phyloP scores from a whole-genome alignment of 2,888 invertebrate genomes.

The Pasiphila rectangulata region DNA sequence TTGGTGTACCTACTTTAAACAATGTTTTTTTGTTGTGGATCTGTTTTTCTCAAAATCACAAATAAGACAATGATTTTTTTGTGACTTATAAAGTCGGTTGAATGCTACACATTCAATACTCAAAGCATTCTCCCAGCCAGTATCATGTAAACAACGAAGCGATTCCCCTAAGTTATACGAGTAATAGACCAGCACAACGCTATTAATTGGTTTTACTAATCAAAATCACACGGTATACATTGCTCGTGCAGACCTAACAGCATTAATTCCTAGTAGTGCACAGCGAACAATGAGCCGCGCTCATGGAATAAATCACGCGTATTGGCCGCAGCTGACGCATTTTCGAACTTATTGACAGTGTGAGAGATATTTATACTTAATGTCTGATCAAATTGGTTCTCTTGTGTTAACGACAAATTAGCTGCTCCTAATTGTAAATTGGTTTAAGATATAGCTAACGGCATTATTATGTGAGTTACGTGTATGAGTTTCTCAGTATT shows the following conservation, averaged over 20 bases:
- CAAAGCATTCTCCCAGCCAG: constrained; percentile 33
- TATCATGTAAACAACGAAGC: constrained; percentile 34
- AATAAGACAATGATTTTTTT: no score
- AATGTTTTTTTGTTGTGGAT: no score
- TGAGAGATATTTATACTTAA: constrained; percentile 43
- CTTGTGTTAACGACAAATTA: constrained; percentile 24
- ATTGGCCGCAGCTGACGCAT: constrained; percentile 56
- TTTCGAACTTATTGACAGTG: constrained; percentile 59
- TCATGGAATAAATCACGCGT: constrained; percentile 57
- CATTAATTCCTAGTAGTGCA: constrained; percentile 44
- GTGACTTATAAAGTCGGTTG: no score
- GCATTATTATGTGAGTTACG: no score
- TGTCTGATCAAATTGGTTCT: constrained; percentile 23
- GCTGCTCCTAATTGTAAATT: constrained; percentile 1
- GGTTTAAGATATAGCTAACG: no score
- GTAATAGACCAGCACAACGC: constrained; percentile 48
- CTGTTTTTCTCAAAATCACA: no score
- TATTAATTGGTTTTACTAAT: constrained; percentile 47
- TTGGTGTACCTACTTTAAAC: no score
- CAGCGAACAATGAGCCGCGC: constrained; percentile 58
- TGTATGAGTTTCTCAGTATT: no score
- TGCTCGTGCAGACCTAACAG: constrained; percentile 41
- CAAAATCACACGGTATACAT: constrained; percentile 52
- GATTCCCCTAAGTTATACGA: constrained; percentile 37
- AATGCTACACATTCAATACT: constrained; percentile 19